phyloP scores from a whole-genome alignment of 2,888 invertebrate species.

The Drosophila kanekoi region DNA sequence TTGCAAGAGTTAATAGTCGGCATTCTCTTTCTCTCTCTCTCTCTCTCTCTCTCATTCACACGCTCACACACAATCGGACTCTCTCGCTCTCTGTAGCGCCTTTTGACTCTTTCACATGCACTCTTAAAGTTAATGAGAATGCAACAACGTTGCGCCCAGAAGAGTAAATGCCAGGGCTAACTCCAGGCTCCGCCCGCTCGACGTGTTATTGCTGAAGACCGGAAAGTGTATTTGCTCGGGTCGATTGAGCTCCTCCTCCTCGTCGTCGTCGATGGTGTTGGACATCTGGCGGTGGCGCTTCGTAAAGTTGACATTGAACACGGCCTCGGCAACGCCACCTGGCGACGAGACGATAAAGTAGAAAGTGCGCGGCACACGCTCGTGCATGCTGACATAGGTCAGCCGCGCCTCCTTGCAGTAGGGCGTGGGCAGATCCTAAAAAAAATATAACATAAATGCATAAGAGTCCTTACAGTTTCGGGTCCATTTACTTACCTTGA shows the following conservation, averaged over 20 bases:
- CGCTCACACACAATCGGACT: conserved; percentile 5
- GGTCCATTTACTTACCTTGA: conserved; percentile 79
- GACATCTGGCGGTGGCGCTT: conserved; percentile 84
- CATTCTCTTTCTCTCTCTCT: conserved; percentile 22
- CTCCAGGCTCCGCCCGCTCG: conserved; percentile 18
- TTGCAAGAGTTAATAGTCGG: conserved; percentile 33
- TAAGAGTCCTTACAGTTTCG: no score
- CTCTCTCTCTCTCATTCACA: conserved; percentile 3
- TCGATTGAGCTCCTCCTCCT: conserved; percentile 85
- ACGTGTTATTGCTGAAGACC: conserved; percentile 79
- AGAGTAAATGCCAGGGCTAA: conserved; percentile 45
- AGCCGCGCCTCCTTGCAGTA: conserved; percentile 85
- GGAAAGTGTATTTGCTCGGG: conserved; percentile 85
- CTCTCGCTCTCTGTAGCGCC: conserved; percentile 1
- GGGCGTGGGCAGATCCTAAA: conserved; percentile 84
- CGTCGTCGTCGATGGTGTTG: conserved; percentile 83
- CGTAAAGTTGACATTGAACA: conserved; percentile 85
- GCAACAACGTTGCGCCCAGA: conserved; percentile 37
- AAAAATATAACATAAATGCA: not conserved
- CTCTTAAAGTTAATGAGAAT: conserved; percentile 57
- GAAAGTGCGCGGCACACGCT: conserved; percentile 84
- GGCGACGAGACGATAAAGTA: conserved; percentile 85
- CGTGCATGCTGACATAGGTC: conserved; percentile 85
- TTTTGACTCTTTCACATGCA: conserved; percentile 16
- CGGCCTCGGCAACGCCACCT: conserved; percentile 84